Evolutionary conservation across 2,113 vertebrate species (phyloP).

Genomic region (Pontoporia blainvillei): DNA sequence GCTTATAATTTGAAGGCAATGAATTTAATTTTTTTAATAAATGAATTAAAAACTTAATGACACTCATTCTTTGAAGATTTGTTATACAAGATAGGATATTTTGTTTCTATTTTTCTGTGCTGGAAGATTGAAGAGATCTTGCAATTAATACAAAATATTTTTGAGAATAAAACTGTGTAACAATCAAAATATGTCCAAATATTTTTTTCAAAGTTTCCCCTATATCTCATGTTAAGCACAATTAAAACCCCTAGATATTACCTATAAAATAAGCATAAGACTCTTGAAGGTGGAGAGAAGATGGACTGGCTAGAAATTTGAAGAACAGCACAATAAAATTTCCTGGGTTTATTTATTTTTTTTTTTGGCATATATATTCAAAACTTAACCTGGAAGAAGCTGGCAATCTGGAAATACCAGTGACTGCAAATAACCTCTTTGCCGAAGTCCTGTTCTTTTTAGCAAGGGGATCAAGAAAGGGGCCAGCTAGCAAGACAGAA

Average conservation of each 20-base stretch:
- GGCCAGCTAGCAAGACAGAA: not conserved
- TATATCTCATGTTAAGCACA: not conserved
- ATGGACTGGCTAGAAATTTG: not conserved
- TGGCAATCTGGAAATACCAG: not conserved
- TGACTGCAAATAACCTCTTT: not conserved
- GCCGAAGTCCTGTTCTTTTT: not conserved
- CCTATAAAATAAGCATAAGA: not conserved
- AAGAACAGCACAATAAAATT: not conserved
- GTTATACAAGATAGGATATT: not conserved
- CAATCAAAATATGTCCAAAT: not conserved
- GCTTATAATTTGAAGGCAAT: not conserved
- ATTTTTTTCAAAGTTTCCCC: not conserved
- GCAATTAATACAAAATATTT: not conserved
- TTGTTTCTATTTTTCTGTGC: not conserved
- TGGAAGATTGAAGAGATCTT: not conserved
- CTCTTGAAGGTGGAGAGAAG: not conserved
- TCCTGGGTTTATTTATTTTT: not conserved
- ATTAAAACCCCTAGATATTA: not conserved
- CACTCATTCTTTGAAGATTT: not conserved
- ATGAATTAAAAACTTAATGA: not conserved
- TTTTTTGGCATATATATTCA: not conserved
- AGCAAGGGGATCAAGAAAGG: not conserved
- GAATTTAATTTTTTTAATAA: not conserved
- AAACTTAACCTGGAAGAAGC: not conserved
- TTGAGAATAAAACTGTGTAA: not conserved